phyloP scores from a whole-genome alignment of 37 sponge, comb jelly and placozoan genomes.

The Ephydatia muelleri region DNA sequence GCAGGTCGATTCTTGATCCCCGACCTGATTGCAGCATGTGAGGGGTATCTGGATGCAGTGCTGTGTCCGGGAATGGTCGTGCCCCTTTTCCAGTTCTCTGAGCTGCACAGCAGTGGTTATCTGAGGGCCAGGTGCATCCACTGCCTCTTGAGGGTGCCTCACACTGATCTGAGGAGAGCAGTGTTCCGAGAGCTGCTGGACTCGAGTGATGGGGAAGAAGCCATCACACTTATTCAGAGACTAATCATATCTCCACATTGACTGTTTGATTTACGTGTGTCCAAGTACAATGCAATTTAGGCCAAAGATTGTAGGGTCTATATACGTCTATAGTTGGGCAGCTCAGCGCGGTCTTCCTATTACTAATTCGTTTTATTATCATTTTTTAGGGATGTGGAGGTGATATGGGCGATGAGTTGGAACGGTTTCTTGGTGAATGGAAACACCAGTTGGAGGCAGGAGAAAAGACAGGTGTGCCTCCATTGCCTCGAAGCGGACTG shows the following conservation, averaged over 20 bases:
- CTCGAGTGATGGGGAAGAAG: constrained; percentile 17
- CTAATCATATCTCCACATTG: not conserved
- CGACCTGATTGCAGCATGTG: constrained; percentile 21
- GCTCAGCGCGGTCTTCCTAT: too few species aligned
- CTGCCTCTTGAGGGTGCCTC: constrained; percentile 16
- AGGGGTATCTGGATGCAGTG: not conserved
- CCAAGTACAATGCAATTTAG: too few species aligned
- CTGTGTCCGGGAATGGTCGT: constrained; percentile 23
- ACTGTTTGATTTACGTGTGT: too few species aligned
- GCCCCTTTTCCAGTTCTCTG: constrained; percentile 47
- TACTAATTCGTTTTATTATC: too few species aligned
- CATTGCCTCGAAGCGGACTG: not conserved
- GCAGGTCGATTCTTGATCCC: constrained; percentile 44
- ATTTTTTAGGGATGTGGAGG: too few species aligned
- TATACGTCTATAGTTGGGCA: too few species aligned
- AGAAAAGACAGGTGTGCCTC: too few species aligned
- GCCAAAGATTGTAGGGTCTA: too few species aligned
- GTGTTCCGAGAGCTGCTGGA: constrained; percentile 6
- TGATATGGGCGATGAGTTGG: constrained; percentile 8
- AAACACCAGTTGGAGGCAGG: constrained; percentile 11
- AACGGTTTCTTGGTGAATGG: constrained; percentile 47
- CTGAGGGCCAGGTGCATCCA: constrained; percentile 33
- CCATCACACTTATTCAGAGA: not conserved
- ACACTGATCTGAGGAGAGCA: constrained; percentile 13
- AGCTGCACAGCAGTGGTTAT: constrained; percentile 35